A percentile compares a stretch with the other conserved stretches of the same genome.
Conservation (phyloP, 2,113 vertebrate species). For the Suncus etruscus region DNA sequence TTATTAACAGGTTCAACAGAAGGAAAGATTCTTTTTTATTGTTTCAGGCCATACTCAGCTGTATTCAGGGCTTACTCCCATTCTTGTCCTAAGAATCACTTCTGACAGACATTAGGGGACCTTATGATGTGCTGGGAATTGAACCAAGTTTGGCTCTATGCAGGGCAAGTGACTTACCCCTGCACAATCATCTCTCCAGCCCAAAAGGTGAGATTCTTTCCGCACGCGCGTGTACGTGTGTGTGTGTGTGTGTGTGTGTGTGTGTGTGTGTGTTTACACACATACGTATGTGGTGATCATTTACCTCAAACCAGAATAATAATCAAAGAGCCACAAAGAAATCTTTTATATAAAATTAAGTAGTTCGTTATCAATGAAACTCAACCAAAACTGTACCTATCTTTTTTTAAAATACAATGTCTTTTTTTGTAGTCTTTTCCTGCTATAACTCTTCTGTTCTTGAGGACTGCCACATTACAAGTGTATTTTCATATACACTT, state of each 20-base stretch:
- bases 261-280: too few species aligned
- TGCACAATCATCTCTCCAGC: too few species aligned
- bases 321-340: neutral
- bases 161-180: too few species aligned
- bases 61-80: too few species aligned
- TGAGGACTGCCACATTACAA: neutral
- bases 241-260: too few species aligned
- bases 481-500: neutral
- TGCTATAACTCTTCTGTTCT: neutral
- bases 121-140: too few species aligned
- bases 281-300: too few species aligned
- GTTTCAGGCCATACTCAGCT: neutral
- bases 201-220: too few species aligned
- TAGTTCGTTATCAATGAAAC: neutral
- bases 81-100: too few species aligned
- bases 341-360: constrained; percentile 36
- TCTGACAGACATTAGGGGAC: too few species aligned
- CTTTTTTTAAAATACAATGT: neutral
- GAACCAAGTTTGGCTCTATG: too few species aligned
- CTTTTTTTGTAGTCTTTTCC: neutral
- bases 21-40: constrained; percentile 8
- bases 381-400: neutral
- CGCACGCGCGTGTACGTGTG: too few species aligned
- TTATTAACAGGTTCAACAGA: neutral
- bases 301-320: neutral